A percentile compares a stretch with the other conserved stretches of the same genome.
Conservation (phyloP, 2,888 invertebrate genomes). For the Epirrhoe tristata region DNA sequence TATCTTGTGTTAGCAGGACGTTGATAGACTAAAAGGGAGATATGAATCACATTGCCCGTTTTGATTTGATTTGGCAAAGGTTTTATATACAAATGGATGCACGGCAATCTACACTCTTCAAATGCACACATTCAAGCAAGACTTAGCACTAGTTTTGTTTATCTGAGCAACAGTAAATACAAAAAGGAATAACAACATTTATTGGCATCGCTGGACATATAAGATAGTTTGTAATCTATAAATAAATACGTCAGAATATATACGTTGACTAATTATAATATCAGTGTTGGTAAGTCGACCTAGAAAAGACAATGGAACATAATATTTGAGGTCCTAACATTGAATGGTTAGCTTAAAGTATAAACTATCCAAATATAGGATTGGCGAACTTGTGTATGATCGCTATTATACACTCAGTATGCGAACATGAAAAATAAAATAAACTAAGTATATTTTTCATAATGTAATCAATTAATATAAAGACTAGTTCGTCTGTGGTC, state of each 20-base stretch:
- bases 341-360: slow-evolving; percentile 9
- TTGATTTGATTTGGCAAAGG: slow-evolving; percentile 18
- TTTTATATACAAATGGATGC: slow-evolving; percentile 45
- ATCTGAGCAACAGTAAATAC: slow-evolving; percentile 11
- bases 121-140: slow-evolving; percentile 48
- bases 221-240: slow-evolving; percentile 7
- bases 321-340: slow-evolving; percentile 12
- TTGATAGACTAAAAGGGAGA: slow-evolving; percentile 32
- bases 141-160: slow-evolving; percentile 31
- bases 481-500: slow-evolving; percentile 15
- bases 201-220: slow-evolving; percentile 9
- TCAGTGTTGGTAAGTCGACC: slow-evolving; percentile 11
- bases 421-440: slow-evolving; percentile 5
- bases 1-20: slow-evolving; percentile 16
- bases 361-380: slow-evolving; percentile 10
- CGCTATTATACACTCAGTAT: slow-evolving; percentile 6
- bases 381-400: slow-evolving; percentile 10
- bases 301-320: slow-evolving; percentile 23
- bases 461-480: slow-evolving; percentile 3
- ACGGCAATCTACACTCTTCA: slow-evolving; percentile 54
- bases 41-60: slow-evolving; percentile 16
- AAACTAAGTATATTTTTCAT: neutral
- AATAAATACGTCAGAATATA: slow-evolving; percentile 22
- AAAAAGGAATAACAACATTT: slow-evolving; percentile 5
- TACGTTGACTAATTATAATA: slow-evolving; percentile 23